phyloP scores from a whole-genome alignment of 2,113 vertebrate species.

The Mirounga angustirostris region DNA sequence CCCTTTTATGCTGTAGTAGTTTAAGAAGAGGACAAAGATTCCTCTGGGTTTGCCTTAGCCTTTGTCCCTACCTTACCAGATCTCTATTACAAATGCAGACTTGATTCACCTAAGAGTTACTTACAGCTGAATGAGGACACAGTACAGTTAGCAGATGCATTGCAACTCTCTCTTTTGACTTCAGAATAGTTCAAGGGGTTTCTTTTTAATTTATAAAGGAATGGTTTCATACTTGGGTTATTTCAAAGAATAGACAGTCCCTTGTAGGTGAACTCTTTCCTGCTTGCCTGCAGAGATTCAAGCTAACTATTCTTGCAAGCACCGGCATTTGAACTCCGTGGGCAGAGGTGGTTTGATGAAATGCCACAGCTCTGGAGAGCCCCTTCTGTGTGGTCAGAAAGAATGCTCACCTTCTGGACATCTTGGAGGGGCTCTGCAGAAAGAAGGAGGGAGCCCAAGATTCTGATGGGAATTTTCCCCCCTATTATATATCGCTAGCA shows the following conservation, averaged over 20 bases:
- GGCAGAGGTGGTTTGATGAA: neutral
- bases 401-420: neutral
- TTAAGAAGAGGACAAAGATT: conserved; percentile 31
- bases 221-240: conserved; percentile 54
- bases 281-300: conserved; percentile 4
- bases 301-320: neutral
- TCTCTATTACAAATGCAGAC: neutral
- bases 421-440: neutral
- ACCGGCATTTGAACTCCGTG: conserved; percentile 16
- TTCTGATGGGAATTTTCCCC: neutral
- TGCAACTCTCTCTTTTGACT: neutral
- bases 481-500: neutral
- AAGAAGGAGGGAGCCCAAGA: neutral
- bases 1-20: neutral
- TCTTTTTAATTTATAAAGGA: conserved; percentile 61
- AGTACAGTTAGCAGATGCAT: neutral
- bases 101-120: neutral
- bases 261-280: conserved; percentile 42
- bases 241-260: conserved; percentile 62
- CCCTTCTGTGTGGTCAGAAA: neutral
- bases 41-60: neutral
- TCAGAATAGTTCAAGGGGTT: conserved; percentile 59
- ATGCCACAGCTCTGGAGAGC: neutral
- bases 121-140: neutral
- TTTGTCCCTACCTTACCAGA: conserved; percentile 27